A percentile compares a stretch with the other conserved stretches of the same genome.
phyloP scores from a whole-genome alignment of 1,140 invertebrate species.

The Delia radicum region DNA sequence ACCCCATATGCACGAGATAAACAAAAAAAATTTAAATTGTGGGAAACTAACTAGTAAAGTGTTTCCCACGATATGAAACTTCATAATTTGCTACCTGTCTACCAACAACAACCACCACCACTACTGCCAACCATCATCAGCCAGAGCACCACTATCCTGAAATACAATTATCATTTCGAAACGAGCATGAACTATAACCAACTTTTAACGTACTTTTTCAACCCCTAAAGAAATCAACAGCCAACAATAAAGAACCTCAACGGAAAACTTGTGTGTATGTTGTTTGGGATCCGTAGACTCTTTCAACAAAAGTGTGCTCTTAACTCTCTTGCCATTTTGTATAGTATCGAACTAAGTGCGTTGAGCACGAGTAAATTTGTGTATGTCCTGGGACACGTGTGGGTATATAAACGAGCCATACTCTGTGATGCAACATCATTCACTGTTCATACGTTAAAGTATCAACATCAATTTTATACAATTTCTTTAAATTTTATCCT shows the following conservation, averaged over 20 bases:
- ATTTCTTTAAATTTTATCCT: neutral
- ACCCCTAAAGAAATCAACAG: neutral
- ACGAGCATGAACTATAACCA: slow-evolving; percentile 34
- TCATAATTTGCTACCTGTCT: slow-evolving; percentile 13
- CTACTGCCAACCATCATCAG: slow-evolving; percentile 42
- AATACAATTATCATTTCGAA: slow-evolving; percentile 33
- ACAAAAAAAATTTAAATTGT: slow-evolving; percentile 50
- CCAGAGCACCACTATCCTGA: slow-evolving; percentile 36
- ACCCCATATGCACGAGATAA: slow-evolving; percentile 24
- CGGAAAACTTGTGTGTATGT: no score
- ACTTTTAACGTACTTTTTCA: slow-evolving; percentile 1
- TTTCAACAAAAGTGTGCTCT: neutral
- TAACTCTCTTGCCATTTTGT: neutral
- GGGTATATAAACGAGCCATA: slow-evolving; percentile 49
- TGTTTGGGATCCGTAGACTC: neutral
- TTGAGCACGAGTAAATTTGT: slow-evolving; percentile 5
- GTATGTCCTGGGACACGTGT: slow-evolving; percentile 42
- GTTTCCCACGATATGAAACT: slow-evolving; percentile 53
- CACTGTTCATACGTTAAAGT: slow-evolving; percentile 44
- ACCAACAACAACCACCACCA: slow-evolving; percentile 26
- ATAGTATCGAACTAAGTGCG: neutral
- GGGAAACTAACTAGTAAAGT: slow-evolving; percentile 56
- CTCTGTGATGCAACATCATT: slow-evolving; percentile 45
- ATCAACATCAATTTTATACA: slow-evolving; percentile 30
- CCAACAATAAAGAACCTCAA: no score